Evolutionary conservation across 1,140 invertebrate species (phyloP).

Genomic region (Holotrichia oblita): DNA sequence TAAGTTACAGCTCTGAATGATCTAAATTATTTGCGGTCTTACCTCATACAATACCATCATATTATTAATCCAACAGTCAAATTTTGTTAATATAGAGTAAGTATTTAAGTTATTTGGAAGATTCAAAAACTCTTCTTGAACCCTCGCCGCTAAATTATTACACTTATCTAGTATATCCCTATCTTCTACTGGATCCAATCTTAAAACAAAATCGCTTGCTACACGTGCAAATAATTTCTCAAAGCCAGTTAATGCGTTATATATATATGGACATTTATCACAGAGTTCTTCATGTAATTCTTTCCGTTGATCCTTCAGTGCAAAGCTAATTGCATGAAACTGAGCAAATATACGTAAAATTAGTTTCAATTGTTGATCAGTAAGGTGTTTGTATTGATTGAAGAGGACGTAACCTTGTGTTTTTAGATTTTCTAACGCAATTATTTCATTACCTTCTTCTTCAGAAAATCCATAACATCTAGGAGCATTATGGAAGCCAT

Average conservation of each 20-base stretch:
- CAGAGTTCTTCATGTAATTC: not conserved
- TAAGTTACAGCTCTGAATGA: conserved; percentile 48
- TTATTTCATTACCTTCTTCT: not conserved
- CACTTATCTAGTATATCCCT: not conserved
- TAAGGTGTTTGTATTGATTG: not conserved
- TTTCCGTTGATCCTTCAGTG: conserved; percentile 3
- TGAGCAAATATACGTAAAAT: not conserved
- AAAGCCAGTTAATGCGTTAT: not conserved
- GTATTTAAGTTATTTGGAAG: not conserved
- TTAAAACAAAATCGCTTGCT: not conserved
- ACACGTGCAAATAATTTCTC: not conserved
- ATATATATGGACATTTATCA: not conserved
- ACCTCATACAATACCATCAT: conserved; percentile 26
- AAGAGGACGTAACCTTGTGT: not conserved
- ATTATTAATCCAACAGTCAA: conserved; percentile 19
- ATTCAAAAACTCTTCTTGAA: not conserved
- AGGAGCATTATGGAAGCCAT: not conserved
- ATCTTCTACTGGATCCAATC: not conserved
- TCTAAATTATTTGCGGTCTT: not conserved
- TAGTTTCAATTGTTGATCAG: not conserved
- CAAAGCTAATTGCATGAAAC: conserved; percentile 4
- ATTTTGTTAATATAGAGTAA: conserved; percentile 18
- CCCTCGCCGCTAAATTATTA: not conserved
- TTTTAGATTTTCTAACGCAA: conserved; percentile 11
- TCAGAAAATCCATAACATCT: not conserved